Evolutionary conservation across 2,113 vertebrate species (phyloP).

Genomic region (Melanerpes formicivorus): DNA sequence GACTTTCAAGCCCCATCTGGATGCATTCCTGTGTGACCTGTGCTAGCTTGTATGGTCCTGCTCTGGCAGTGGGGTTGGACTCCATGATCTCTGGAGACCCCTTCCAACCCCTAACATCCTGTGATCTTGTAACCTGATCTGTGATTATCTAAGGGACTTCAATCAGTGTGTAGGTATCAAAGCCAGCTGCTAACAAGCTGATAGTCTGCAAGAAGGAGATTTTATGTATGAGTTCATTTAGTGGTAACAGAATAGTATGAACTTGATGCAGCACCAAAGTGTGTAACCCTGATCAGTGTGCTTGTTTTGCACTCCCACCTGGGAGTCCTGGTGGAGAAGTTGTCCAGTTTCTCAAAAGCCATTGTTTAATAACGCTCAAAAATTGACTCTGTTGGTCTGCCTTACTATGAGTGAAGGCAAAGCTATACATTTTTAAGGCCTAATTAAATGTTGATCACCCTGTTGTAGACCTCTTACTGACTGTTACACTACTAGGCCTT

Average conservation of each 20-base stretch:
- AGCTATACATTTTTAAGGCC: background rate
- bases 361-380: background rate
- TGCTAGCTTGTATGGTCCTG: too few species aligned
- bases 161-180: background rate
- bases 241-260: background rate
- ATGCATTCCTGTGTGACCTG: too few species aligned
- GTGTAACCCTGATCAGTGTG: background rate
- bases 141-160: background rate
- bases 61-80: too few species aligned
- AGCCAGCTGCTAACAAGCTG: background rate
- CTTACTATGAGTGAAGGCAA: background rate
- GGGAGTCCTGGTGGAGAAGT: too few species aligned
- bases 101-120: too few species aligned
- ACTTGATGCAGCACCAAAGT: background rate
- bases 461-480: background rate
- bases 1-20: too few species aligned
- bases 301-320: too few species aligned
- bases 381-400: background rate
- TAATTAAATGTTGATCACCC: background rate
- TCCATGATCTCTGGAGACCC: too few species aligned
- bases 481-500: background rate
- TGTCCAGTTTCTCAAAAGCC: background rate
- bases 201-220: background rate
- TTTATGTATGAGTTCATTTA: background rate
- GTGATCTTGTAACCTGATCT: background rate